A percentile compares a stretch with the other conserved stretches of the same genome.
These are phyloP conservation scores for Heteromormyrus szaboi DNA, from an alignment of 2,797 vertebrate species.

Conservation along the genomic window DNA sequence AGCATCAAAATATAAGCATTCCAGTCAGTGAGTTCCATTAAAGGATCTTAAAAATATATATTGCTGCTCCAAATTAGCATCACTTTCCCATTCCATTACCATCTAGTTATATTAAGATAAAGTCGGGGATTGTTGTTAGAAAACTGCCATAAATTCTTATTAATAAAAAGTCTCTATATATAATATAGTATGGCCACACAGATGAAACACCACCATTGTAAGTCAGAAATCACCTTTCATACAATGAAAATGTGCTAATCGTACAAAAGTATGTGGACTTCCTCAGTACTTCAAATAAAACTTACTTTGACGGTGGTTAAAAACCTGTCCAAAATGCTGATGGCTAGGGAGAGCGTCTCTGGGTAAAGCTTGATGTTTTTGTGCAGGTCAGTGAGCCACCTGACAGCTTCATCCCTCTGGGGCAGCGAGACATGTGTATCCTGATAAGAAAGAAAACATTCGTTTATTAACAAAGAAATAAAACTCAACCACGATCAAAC, in stretches of 20 bases:
- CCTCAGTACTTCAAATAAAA: background rate
- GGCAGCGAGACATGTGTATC: constrained; percentile 87
- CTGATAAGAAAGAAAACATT: constrained; percentile 49
- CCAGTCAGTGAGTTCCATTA: background rate
- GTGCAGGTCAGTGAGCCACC: constrained; percentile 86
- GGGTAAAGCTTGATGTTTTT: constrained; percentile 84
- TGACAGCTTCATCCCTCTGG: constrained; percentile 90
- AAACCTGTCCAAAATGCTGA: constrained; percentile 92
- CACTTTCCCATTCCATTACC: background rate
- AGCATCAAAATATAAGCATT: background rate
- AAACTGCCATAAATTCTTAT: background rate
- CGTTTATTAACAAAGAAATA: background rate
- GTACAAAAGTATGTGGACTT: background rate
- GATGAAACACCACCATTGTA: background rate
- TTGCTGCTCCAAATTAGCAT: background rate
- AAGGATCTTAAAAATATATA: background rate
- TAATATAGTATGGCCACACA: too few species aligned
- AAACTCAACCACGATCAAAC: background rate
- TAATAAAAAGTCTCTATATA: background rate
- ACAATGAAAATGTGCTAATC: background rate
- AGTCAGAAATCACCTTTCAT: background rate
- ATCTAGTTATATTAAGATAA: background rate
- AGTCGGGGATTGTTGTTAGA: background rate
- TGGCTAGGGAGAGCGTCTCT: constrained; percentile 87
- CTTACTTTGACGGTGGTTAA: constrained; percentile 88